These are phyloP conservation scores for Drosophila nannoptera DNA, from an alignment of 1,140 invertebrate genomes.

Conservation along the genomic window DNA sequence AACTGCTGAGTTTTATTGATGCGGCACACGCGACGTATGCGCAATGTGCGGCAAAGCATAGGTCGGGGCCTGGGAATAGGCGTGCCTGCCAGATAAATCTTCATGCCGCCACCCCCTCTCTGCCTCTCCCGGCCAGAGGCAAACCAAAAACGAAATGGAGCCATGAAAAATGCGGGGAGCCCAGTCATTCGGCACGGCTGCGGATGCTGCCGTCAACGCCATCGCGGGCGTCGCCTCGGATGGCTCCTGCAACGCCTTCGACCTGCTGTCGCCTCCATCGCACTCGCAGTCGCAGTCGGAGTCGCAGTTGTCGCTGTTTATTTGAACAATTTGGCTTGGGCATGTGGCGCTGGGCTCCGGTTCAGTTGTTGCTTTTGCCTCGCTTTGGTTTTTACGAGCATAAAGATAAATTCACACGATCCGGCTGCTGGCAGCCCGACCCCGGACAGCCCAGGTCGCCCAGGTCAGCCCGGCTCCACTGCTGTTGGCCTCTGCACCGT, in stretches of 20 bases:
- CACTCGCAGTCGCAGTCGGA: conserved; percentile 25
- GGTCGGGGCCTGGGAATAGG: conserved; percentile 7
- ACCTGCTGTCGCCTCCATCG: conserved; percentile 11
- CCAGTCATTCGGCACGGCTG: conserved; percentile 52
- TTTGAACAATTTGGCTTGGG: conserved; percentile 62
- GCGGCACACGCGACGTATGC: conserved; percentile 50
- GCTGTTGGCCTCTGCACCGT: conserved; percentile 7
- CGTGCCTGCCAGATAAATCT: conserved; percentile 63
- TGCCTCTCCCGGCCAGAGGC: too few species aligned
- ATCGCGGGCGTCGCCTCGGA: conserved; percentile 9
- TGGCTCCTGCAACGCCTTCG: conserved; percentile 27
- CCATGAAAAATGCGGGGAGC: conserved; percentile 68
- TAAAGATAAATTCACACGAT: conserved; percentile 73
- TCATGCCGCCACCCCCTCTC: conserved; percentile 43
- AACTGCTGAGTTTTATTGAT: conserved; percentile 67
- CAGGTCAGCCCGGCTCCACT: conserved; percentile 8
- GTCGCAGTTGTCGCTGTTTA: conserved; percentile 58
- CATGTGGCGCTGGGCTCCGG: conserved; percentile 39
- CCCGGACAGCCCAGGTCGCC: conserved; percentile 22
- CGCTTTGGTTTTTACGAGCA: conserved; percentile 69
- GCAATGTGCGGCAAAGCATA: conserved; percentile 28
- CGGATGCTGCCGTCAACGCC: conserved; percentile 41
- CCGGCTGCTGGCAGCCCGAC: conserved; percentile 35
- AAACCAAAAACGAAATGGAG: conserved; percentile 51
- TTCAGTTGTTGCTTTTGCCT: conserved; percentile 11